Evolutionary conservation across 2,797 vertebrate species (phyloP), one percentile per base, ranked within the genome.

Genomic region (Huso huso): DNA sequence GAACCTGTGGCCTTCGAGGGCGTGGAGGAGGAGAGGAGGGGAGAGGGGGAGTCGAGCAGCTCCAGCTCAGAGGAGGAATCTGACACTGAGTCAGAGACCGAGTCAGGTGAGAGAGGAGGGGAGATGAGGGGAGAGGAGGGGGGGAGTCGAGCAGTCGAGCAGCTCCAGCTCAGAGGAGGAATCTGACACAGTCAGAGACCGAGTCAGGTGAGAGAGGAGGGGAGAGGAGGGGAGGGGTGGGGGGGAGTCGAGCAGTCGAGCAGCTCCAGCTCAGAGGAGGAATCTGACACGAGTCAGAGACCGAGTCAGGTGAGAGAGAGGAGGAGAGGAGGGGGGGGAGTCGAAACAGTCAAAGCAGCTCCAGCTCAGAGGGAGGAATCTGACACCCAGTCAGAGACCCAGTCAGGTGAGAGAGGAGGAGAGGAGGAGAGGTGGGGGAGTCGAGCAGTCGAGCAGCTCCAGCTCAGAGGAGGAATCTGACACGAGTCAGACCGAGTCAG

Each of bases 191-290:
- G n/a, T n/a, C n/a, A n/a, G n/a, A n/a, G n/a, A n/a, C n/a, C n/a
- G n/a, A n/a, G n/a, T n/a, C n/a, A n/a, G n/a, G n/a, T n/a, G n/a
- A n/a, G n/a, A n/a, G 69, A 70, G n/a, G 72, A 91, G 15, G 15
- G 15, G n/a, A n/a, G 69, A 70, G n/a, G 72, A 91, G 15, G 15
- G 15, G 1, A 18, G 15, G 15, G 15, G 1, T 1, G 1, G 1
- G 15, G 1, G 15, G 15, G 1, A 1, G 61, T 82, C 8, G 49
- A 10, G 49, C 61, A 84, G 37, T 91, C 90, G 72, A 90, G 89
- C 79, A 91, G 88, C 84, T 92, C 90, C 79, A 92, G 90, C 79
- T 92, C 91, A 0, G 90, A 92, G 74, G 90, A 91, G 58, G 89
- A 91, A 76, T 90, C 88, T 58, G 89, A 91, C 73, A 88, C 0